Evolutionary conservation across 2,113 vertebrate genomes (phyloP).

Genomic region (Cnemophilus loriae): DNA sequence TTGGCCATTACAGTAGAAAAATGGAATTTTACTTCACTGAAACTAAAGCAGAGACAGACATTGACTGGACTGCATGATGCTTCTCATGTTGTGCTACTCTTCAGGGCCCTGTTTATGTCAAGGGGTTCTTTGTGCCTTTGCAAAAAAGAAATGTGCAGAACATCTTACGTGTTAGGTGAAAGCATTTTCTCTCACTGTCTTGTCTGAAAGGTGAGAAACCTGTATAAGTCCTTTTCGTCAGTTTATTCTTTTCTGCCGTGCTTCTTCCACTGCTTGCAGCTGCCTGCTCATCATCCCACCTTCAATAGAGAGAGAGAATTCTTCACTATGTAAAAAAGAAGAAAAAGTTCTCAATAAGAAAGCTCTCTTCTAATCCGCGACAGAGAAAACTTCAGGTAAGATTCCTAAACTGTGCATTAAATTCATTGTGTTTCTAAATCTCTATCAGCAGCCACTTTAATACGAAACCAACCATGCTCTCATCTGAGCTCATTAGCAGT

Average conservation of each 20-base stretch:
- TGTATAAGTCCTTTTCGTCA: neutral
- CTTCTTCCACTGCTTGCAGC: neutral
- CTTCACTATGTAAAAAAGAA: neutral
- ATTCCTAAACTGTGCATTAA: neutral
- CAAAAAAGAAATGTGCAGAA: neutral
- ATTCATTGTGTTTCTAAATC: neutral
- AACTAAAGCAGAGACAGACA: neutral
- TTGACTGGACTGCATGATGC: neutral
- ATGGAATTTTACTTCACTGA: neutral
- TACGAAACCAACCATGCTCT: accelerated
- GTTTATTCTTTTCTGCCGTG: neutral
- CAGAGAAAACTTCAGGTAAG: neutral
- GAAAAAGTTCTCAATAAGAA: neutral
- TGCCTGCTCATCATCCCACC: neutral
- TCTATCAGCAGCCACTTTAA: neutral
- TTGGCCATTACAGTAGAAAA: neutral
- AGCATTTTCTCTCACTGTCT: neutral
- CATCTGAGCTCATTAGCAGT: neutral
- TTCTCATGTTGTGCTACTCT: neutral
- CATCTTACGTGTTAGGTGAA: neutral
- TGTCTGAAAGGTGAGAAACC: neutral
- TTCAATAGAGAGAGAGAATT: neutral
- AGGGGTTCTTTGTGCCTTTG: accelerated
- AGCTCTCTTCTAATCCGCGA: neutral
- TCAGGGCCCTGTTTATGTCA: neutral